Evolutionary conservation across 2,797 vertebrate species (phyloP), one percentile per base, ranked within the genome.

Genomic region (Myiothlypis chrysogaster): DNA sequence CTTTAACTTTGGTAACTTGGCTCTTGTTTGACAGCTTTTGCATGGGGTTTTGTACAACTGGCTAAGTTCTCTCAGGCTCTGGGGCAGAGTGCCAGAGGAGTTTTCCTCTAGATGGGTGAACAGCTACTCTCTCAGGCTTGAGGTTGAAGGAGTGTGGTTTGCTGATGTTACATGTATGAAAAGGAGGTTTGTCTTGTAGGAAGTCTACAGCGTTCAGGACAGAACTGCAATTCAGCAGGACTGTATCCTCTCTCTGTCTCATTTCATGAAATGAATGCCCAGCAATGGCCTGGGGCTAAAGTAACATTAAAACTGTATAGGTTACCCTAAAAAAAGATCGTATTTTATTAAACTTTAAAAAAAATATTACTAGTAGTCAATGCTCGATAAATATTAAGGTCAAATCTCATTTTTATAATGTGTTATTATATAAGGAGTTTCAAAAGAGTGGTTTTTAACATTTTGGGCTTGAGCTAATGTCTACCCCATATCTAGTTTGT

Each of bases 201-300:
- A 77, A 9, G 11, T 35, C 68, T 55, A 7, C 85, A 35, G 10
- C 12, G 8, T 89, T 82, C 35, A 15, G 73, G 87, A 97, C 95
- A 96, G 94, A 97, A 68, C 46, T 25, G 56, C 68, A 35, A 73
- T 96, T 96, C 91, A 96, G 81, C 43, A 64, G 77, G 66, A 61
- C 21, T 28, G 18, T 73, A 19, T 53, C 53, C 43, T 35, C 76
- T 49, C 37, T 70, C n/a, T 50, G 37, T 82, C 71, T 92, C 43
- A 15, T 59, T 52, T 68, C 2, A 1, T 35, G 17, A 77, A 80
- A 37, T 46, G 53, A 80, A 60, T 30, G 24, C 56, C 10, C n/a
- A 75, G 47, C 4, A 2, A 49, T 12, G 32, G 44, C 68, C 25
- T 1, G 1, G 35, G 18, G 22, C 50, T 84, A 43, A 72, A 81